Evolutionary conservation across 2,797 vertebrate species (phyloP).

Genomic region (Anabas testudineus): DNA sequence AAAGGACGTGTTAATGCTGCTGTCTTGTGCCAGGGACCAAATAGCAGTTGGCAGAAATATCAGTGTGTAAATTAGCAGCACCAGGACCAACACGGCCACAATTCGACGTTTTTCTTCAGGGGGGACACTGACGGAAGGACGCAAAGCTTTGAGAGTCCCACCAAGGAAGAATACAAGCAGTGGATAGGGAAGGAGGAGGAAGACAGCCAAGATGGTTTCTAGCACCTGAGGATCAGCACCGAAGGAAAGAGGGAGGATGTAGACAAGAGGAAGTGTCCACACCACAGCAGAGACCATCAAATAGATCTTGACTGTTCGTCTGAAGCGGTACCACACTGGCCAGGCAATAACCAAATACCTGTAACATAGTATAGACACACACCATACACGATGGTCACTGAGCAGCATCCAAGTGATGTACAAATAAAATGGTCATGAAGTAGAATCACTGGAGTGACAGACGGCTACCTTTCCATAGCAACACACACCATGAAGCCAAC

Average conservation of each 20-base stretch:
- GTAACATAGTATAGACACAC: neutral
- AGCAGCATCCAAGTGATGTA: too few species aligned
- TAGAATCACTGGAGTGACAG: too few species aligned
- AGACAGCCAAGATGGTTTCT: rapidly evolving
- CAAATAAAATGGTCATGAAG: too few species aligned
- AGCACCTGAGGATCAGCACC: rapidly evolving
- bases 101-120: constrained; percentile 6
- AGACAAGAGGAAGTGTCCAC: constrained; percentile 12
- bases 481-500: constrained; percentile 23
- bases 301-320: neutral
- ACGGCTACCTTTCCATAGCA: constrained; percentile 27
- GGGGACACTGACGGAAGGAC: neutral
- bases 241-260: rapidly evolving
- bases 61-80: constrained; percentile 21
- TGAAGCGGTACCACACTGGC: constrained; percentile 29
- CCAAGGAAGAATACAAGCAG: constrained; percentile 30
- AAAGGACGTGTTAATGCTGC: rapidly evolving
- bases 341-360: constrained; percentile 31
- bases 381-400: too few species aligned
- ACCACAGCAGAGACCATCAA: neutral
- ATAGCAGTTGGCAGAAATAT: constrained; percentile 8
- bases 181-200: constrained; percentile 15
- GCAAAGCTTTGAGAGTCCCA: constrained; percentile 26
- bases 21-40: neutral
- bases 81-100: constrained; percentile 12